These are phyloP conservation scores for Oscheius sp. DNA, from an alignment of 1,140 invertebrate genomes.

Conservation along the genomic window DNA sequence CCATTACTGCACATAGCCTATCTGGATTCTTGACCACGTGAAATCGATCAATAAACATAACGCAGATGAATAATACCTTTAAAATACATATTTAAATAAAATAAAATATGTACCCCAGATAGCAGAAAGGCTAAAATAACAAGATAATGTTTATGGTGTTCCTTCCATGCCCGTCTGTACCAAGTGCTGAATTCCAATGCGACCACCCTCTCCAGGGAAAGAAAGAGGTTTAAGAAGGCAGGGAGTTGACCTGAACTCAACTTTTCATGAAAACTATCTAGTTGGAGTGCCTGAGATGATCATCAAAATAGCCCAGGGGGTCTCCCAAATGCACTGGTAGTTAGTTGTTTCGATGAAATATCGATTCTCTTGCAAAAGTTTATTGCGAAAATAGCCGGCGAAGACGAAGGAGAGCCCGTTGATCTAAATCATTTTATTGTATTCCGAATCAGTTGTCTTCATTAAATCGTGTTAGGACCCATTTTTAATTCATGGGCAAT, in stretches of 20 bases:
- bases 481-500: too few relatives aligned
- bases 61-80: not conserved
- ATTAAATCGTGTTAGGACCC: too few relatives aligned
- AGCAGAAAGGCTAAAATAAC: not conserved
- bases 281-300: not conserved
- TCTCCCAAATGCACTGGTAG: constrained; percentile 12
- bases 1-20: constrained; percentile 19
- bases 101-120: not conserved
- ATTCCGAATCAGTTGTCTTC: too few relatives aligned
- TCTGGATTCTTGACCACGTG: not conserved
- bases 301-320: not conserved
- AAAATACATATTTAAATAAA: not conserved
- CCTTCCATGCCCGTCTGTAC: constrained; percentile 14
- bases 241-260: constrained; percentile 11
- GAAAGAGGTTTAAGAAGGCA: constrained; percentile 5
- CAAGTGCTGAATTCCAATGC: constrained; percentile 13
- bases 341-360: constrained; percentile 13
- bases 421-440: too few relatives aligned
- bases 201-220: constrained; percentile 15
- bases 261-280: not conserved
- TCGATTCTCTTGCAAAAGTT: not conserved
- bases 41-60: not conserved
- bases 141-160: constrained; percentile 8
- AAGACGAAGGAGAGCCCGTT: constrained; percentile 20
- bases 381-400: not conserved